Conservation (phyloP, 23 tunicate genomes). For the Trididemnum nubilum region DNA sequence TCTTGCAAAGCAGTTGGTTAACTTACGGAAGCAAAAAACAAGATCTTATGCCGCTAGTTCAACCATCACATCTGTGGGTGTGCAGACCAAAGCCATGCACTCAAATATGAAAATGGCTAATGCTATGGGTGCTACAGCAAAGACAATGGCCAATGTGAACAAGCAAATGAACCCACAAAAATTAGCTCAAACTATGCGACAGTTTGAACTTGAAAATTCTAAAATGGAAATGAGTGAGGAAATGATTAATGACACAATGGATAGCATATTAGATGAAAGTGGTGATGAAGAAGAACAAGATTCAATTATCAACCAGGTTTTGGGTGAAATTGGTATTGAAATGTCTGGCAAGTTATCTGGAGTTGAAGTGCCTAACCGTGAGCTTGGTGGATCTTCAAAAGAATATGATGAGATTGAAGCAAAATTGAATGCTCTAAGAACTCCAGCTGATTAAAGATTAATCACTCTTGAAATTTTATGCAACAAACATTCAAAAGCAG, state of each 20-base stretch:
- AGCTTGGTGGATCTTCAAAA: slow-evolving; percentile 28
- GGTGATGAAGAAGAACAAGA: slow-evolving; percentile 99
- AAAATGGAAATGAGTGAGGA: slow-evolving; percentile 99
- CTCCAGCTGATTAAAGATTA: slow-evolving; percentile 27
- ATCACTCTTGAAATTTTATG: neutral
- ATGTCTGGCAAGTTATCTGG: slow-evolving; percentile 73
- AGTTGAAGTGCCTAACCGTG: slow-evolving; percentile 50
- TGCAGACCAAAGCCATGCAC: slow-evolving; percentile 95
- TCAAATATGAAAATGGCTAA: slow-evolving; percentile 98
- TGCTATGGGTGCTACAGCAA: slow-evolving; percentile 95
- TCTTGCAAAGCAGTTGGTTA: slow-evolving; percentile 92
- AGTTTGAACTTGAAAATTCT: slow-evolving; percentile 80
- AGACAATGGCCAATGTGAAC: slow-evolving; percentile 91
- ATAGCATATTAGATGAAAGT: slow-evolving; percentile 65
- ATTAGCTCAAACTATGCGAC: slow-evolving; percentile 84
- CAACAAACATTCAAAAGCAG: too few relatives aligned
- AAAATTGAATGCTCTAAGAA: slow-evolving; percentile 66
- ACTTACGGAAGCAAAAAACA: slow-evolving; percentile 87
- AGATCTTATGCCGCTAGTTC: slow-evolving; percentile 79
- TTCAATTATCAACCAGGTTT: slow-evolving; percentile 88
- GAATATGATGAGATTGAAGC: slow-evolving; percentile 73
- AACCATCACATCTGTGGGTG: slow-evolving; percentile 72
- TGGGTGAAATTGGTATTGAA: slow-evolving; percentile 91
- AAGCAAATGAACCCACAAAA: slow-evolving; percentile 94
- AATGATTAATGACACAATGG: slow-evolving; percentile 96